A percentile compares a stretch with the other conserved stretches of the same genome.
These are phyloP conservation scores for Oreochromis aureus DNA, from an alignment of 2,113 vertebrate genomes.

Conservation along the genomic window DNA sequence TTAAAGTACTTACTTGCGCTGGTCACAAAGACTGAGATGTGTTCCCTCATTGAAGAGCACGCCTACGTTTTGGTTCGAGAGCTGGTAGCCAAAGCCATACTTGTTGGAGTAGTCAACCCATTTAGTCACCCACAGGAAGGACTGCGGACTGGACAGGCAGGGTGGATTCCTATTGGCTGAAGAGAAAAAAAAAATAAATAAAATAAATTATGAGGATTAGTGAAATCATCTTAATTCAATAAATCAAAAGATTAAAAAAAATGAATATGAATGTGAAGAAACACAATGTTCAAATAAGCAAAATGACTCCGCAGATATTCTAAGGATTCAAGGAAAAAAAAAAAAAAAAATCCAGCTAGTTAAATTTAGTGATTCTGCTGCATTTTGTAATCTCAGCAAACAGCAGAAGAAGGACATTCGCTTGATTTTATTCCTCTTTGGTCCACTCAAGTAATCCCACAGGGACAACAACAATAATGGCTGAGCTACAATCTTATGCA, in stretches of 20 bases:
- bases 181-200: not conserved
- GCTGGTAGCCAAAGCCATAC: conserved; percentile 96
- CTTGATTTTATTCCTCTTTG: not conserved
- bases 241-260: not conserved
- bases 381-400: not conserved
- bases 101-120: conserved; percentile 99
- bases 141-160: conserved; percentile 82
- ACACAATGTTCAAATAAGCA: not conserved
- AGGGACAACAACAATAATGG: not conserved
- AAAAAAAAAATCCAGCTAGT: not conserved
- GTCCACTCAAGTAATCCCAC: not conserved
- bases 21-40: conserved; percentile 87
- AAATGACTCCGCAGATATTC: conserved; percentile 3
- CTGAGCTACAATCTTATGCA: not conserved
- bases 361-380: not conserved
- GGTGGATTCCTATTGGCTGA: conserved; percentile 85
- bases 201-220: not conserved
- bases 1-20: conserved; percentile 76
- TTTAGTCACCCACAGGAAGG: conserved; percentile 96
- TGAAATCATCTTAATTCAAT: not conserved
- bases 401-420: not conserved
- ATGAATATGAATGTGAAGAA: not conserved
- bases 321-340: not conserved
- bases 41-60: conserved; percentile 96
- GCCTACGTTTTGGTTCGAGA: conserved; percentile 89